Conservation (phyloP, 1,140 invertebrate species). For the Anadara kagoshimensis region DNA sequence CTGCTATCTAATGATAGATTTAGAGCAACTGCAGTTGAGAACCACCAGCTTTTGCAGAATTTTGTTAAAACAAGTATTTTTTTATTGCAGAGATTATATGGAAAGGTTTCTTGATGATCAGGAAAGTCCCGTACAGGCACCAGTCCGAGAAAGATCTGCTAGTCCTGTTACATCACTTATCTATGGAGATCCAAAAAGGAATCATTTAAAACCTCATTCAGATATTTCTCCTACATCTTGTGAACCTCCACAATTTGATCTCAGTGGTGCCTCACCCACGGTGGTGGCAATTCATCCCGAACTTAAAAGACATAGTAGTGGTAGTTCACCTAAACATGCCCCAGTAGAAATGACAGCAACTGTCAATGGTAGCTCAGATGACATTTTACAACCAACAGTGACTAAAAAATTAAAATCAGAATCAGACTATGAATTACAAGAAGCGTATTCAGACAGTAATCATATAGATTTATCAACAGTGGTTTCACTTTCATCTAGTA, state of each 20-base stretch:
- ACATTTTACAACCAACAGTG: slow-evolving; percentile 29
- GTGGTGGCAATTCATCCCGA: slow-evolving; percentile 35
- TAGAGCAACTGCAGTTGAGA: not conserved
- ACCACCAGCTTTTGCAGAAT: not conserved
- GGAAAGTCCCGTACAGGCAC: slow-evolving; percentile 73
- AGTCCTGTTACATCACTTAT: slow-evolving; percentile 78
- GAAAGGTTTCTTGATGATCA: slow-evolving; percentile 89
- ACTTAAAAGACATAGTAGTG: slow-evolving; percentile 29
- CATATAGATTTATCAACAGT: slow-evolving; percentile 4
- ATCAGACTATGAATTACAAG: slow-evolving; percentile 41
- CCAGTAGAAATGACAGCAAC: not conserved
- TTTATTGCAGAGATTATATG: slow-evolving; percentile 85
- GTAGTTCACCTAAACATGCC: slow-evolving; percentile 12
- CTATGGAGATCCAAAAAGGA: slow-evolving; percentile 79
- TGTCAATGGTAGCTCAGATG: slow-evolving; percentile 32
- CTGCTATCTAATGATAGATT: too few species aligned
- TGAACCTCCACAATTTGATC: slow-evolving; percentile 27
- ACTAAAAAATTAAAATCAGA: slow-evolving; percentile 46
- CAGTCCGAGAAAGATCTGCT: slow-evolving; percentile 58
- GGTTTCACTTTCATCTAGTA: slow-evolving; percentile 12
- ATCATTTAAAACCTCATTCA: slow-evolving; percentile 58
- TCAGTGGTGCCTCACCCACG: slow-evolving; percentile 45
- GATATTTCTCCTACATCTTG: slow-evolving; percentile 26
- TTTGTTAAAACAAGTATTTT: slow-evolving; percentile 2
- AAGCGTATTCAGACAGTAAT: slow-evolving; percentile 31